Base-by-base conservation (phyloP, 2,888 invertebrate species). In the Drosophila peninsularis region DNA sequence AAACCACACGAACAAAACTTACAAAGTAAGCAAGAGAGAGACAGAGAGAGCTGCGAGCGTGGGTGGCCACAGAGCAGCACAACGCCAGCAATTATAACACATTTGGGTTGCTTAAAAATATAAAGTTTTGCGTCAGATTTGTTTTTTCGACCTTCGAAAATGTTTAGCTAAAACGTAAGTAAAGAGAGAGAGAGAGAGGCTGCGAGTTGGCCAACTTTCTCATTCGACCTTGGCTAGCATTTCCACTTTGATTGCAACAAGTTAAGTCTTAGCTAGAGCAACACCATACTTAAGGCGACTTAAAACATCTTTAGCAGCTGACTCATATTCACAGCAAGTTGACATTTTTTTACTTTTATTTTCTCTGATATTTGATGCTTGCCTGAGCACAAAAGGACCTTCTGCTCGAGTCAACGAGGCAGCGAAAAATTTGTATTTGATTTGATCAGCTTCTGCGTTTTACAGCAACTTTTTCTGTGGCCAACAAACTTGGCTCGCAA, bases 71-170 rank as follows among this genome's bases (percentile, higher is more conserved):
- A 27, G 13, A 13, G 6, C 2, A 37, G 13, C 21, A 34, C 11
- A 13, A 9, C 30, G 50, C 44, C 24, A 37, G 27, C 24, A 89
- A 89, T 85, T 84, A 88, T 66, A 77, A 54, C 72, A 74, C 77
- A 85, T 85, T 84, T 75, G 89, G 76, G 82, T 76, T 81, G 14
- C 34, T 76, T 76, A 75, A 65, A 65, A 75, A 69, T 62, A 61
- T 37, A 62, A 88, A 83, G 61, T 80, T 87, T 72, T 55, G 39
- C 13, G 56, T 45, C 71, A 54, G 72, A 72, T 70, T 47, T 45
- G 45, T 73, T 62, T 44, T 56, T 49, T 39, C 52, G 64, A 50
- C 44, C 60, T 34, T 27, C 52, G 42, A 27, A 60, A 78, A 36
- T 50, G 14, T 32, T 39, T 50, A 58, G 6, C 17, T 44, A 62